Evolutionary conservation across 1,140 invertebrate genomes (phyloP), one percentile per base, ranked within the genome.

Genomic region (Brachionus rubens): DNA sequence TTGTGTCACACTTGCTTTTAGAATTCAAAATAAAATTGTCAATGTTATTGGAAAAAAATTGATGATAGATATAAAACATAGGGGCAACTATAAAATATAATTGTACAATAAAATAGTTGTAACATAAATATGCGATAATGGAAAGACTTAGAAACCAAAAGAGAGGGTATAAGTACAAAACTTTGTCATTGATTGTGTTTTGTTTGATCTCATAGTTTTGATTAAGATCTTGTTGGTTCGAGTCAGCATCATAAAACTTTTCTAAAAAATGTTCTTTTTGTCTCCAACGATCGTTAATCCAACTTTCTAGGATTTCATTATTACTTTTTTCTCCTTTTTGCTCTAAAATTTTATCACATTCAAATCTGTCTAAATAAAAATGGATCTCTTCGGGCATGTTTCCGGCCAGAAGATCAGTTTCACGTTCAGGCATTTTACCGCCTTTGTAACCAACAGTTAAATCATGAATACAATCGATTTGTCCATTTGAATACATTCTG

Each of bases 401-500:
- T 16, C 68, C 68, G 0, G 43, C 30, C 19, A 72, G 41, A 26
- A 72, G 50, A 30, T 72, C 50, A 21, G 36, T 36, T 19, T 72
- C 68, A 5, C 46, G n/a, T 9, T 72, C 46, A 28, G 68, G 68
- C 28, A 72, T 72, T 24, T 40, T 50, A 0, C 68, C 68, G 16
- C 68, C 68, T 14, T 33, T 19, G n/a, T 72, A 72, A 12, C 19
- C 68, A 50, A 72, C 68, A 30, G 68, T 72, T 30, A 72, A 43
- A 30, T 72, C 68, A 72, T 50, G 30, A 10, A 72, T 54, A 36
- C 30, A 72, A 36, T 72, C 68, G 6, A 72, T 72, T 33, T 72
- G 70, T 80, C 82, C 82, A 88, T 88, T 84, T 80, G 88, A 83
- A 75, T 89, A 85, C 80, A 92, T 88, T 79, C 89, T 86, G 47